Conservation (phyloP, 2,888 invertebrate genomes). For the Watsonalla binaria region DNA sequence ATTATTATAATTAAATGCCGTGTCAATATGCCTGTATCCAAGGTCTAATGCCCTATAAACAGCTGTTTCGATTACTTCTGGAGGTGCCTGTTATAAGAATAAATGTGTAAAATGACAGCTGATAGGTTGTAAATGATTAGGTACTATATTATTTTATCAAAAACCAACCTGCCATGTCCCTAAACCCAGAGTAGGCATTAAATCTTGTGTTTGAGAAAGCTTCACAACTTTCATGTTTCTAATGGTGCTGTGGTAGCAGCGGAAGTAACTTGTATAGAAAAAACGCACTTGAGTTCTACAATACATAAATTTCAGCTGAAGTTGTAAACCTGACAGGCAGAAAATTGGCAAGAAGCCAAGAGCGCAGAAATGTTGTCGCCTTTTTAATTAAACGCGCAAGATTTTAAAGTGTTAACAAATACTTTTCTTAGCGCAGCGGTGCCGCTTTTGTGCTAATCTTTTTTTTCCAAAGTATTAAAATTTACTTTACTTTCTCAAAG, state of each 20-base stretch:
- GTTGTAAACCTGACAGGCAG: constrained; percentile 29
- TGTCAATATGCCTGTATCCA: constrained; percentile 88
- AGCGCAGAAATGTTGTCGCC: constrained; percentile 5
- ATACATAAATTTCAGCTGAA: constrained; percentile 39
- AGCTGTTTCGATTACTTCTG: constrained; percentile 81
- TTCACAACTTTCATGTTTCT: constrained; percentile 65
- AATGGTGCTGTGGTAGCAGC: constrained; percentile 34
- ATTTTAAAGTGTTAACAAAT: not conserved
- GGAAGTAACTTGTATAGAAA: constrained; percentile 25
- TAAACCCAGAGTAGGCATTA: constrained; percentile 85
- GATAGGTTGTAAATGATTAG: not conserved
- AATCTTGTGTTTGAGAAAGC: constrained; percentile 66
- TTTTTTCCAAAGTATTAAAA: too few species aligned
- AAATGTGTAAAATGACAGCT: constrained; percentile 5
- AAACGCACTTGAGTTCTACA: constrained; percentile 27
- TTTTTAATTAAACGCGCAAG: too few species aligned
- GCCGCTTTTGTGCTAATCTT: too few species aligned
- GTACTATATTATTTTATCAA: not conserved
- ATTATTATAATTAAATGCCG: constrained; percentile 88
- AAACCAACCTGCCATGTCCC: constrained; percentile 84
- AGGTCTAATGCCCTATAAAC: constrained; percentile 81
- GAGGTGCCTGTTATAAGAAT: constrained; percentile 68
- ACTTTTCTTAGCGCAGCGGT: not conserved
- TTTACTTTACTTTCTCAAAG: not conserved
- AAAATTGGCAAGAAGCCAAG: constrained; percentile 57